phyloP scores from a whole-genome alignment of 2,113 vertebrate genomes.

The Nycticorax nycticorax region DNA sequence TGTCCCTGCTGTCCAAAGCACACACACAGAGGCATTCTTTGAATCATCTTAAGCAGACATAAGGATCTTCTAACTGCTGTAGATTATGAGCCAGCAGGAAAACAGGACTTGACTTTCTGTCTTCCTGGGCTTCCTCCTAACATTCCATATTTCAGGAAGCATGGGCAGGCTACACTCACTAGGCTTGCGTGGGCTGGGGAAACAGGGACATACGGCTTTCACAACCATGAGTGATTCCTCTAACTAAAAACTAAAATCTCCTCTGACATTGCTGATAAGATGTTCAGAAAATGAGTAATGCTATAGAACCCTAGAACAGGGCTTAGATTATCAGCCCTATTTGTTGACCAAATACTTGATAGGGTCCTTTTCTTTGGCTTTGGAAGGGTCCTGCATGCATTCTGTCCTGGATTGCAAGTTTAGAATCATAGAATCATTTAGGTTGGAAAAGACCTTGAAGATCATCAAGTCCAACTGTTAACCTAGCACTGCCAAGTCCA shows the following conservation, averaged over 20 bases:
- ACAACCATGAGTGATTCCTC: neutral
- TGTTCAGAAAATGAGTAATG: neutral
- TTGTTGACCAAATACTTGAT: neutral
- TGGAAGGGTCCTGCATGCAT: neutral
- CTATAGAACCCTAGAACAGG: neutral
- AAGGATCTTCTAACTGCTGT: neutral
- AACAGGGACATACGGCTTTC: neutral
- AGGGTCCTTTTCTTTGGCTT: neutral
- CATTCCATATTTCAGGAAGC: neutral
- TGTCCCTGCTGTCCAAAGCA: neutral
- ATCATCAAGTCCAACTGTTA: neutral
- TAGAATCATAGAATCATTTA: neutral
- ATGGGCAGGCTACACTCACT: fast-evolving
- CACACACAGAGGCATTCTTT: neutral
- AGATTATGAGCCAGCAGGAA: neutral
- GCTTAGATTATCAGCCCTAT: neutral
- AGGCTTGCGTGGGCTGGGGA: too few species aligned
- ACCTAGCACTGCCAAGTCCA: neutral
- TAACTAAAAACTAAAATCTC: neutral
- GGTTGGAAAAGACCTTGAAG: neutral
- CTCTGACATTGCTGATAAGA: neutral
- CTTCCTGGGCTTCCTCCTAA: neutral
- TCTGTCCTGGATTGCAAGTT: neutral
- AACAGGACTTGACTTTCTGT: neutral
- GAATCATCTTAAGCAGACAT: neutral